Evolutionary conservation across 92 coral and sea anemone genomes (phyloP), one percentile per base, ranked within the genome.

Genomic region (Siderastrea siderea): DNA sequence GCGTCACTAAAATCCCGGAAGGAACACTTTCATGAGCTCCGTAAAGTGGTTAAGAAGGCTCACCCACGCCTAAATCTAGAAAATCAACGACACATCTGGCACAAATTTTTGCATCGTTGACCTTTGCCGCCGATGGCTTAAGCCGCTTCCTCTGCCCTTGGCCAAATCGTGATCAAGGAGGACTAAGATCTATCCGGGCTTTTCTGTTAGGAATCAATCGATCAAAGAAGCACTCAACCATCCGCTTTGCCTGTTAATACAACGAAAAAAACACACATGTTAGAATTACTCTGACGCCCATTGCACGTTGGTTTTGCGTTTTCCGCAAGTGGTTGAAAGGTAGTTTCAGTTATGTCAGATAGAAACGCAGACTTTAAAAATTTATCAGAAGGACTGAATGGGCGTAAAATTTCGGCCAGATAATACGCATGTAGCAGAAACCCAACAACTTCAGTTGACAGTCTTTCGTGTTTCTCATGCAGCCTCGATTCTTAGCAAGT

Each of bases 181-280:
- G 17, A 46, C 19, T 61, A 7, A 38, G 14, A 45, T 38, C 79
- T 73, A 84, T 60, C 72, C 73, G 71, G 53, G 92, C 93, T 72
- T 90, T 94, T 68, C 90, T 91, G 93, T 97, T 93, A 7, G 94
- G 95, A 86, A 91, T 83, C 79, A 97, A 83, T 58, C 60, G 84
- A 71, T 95, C 97, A 67, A 97, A 97, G 92, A 97, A 97, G 80
- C 96, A 97, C 78, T 92, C 94, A 84, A 94, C 87, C 63, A 97
- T 77, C 9, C 92, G 87, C 49, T 85, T 89, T 8, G 99, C 98
- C 99, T 97, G 85, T 17, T 62, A 76, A 60, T 38, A 38, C 13
- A 77, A 12, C 65, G 6, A 78, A 59, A 47, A 81, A 58, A 63
- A 51, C 68, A 44, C 57, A 75, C 38, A 19, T 13, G 10, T 16